A percentile compares a stretch with the other conserved stretches of the same genome.
These are phyloP conservation scores for Trachelus tabidus DNA, from an alignment of 2,888 invertebrate genomes.

Conservation along the genomic window DNA sequence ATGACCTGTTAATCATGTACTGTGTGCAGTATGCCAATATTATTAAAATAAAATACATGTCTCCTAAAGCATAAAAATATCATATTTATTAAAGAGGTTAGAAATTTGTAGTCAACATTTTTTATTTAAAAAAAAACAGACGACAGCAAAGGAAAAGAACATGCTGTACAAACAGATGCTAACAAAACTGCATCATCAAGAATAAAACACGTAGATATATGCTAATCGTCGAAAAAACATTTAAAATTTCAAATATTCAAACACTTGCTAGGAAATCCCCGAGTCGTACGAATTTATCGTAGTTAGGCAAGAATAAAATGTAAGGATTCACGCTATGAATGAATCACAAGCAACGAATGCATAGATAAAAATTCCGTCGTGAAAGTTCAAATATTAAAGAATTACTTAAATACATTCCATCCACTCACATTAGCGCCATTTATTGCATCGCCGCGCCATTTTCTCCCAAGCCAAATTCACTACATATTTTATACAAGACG, in stretches of 20 bases:
- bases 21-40: neutral
- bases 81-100: neutral
- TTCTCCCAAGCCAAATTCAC: conserved; percentile 50
- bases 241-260: conserved; percentile 66
- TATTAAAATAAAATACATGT: neutral
- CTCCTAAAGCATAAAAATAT: neutral
- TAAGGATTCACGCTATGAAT: neutral
- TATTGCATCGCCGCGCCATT: conserved; percentile 64
- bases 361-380: conserved; percentile 20
- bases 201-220: neutral
- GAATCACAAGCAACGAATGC: neutral
- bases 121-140: neutral
- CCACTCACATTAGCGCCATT: conserved; percentile 64
- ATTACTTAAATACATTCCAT: conserved; percentile 36
- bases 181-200: neutral
- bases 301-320: neutral
- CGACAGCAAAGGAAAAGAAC: neutral
- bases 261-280: conserved; percentile 28
- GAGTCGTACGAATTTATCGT: neutral
- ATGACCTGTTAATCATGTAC: neutral
- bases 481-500: conserved; percentile 16
- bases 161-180: neutral
- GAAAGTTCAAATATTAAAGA: conserved; percentile 45
- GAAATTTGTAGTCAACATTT: neutral
- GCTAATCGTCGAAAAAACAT: conserved; percentile 34